Conservation (phyloP, 2,113 vertebrate genomes). For the Phaethornis superciliosus region DNA sequence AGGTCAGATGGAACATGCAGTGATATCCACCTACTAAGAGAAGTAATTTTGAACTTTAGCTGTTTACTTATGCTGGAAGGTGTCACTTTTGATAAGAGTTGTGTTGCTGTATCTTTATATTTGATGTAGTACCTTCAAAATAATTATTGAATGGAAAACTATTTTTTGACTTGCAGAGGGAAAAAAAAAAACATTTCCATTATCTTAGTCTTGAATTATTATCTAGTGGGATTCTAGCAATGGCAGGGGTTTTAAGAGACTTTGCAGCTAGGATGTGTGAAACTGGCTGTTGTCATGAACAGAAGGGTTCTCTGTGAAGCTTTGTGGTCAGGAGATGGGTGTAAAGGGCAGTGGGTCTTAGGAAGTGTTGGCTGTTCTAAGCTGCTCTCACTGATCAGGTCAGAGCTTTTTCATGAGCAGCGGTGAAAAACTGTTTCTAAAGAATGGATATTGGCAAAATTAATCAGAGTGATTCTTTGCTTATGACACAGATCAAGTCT, state of each 20-base stretch:
- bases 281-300: neutral
- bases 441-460: constrained; percentile 43
- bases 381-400: neutral
- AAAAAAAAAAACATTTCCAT: neutral
- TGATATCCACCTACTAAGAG: constrained; percentile 28
- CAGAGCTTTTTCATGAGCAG: neutral
- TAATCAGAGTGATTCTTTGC: constrained; percentile 47
- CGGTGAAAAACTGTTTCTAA: neutral
- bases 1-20: constrained; percentile 63
- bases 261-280: neutral
- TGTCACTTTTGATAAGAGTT: neutral
- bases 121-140: neutral
- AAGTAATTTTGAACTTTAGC: neutral
- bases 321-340: neutral
- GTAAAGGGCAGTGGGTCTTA: neutral
- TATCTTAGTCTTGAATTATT: neutral
- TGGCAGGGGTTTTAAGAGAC: neutral
- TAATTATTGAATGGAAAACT: neutral
- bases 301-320: neutral
- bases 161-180: neutral
- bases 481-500: constrained; percentile 29
- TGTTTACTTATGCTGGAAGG: neutral
- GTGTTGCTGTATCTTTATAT: neutral
- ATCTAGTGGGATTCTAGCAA: neutral
- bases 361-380: neutral